Conservation (phyloP, 1,140 invertebrate genomes). For the Neodiprion virginianus region DNA sequence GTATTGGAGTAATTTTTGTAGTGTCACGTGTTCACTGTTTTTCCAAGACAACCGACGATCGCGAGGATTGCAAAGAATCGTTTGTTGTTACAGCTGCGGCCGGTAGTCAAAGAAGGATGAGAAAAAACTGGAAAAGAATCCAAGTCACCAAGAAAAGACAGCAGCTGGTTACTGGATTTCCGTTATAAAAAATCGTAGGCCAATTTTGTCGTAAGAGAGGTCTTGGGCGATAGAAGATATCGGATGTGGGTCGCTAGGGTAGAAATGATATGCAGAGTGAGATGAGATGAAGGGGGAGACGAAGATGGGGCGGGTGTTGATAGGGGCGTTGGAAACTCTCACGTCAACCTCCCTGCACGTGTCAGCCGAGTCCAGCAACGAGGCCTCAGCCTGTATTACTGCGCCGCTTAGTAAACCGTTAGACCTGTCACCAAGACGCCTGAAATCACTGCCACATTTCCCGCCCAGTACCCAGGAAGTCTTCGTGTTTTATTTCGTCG, state of each 20-base stretch:
- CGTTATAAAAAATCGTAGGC: not conserved
- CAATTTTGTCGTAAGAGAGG: not conserved
- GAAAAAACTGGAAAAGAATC: too few species aligned
- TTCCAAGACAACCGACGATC: too few species aligned
- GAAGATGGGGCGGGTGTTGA: constrained; percentile 8
- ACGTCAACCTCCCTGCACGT: not conserved
- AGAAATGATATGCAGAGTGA: constrained; percentile 11
- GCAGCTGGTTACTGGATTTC: not conserved
- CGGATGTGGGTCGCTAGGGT: not conserved
- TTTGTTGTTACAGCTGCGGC: too few species aligned
- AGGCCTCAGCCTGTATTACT: not conserved
- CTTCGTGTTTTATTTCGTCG: not conserved
- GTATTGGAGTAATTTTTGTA: too few species aligned
- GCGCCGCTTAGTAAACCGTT: not conserved
- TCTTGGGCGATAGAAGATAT: not conserved
- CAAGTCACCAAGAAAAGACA: too few species aligned
- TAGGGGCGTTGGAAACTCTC: not conserved
- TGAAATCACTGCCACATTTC: not conserved
- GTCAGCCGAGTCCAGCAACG: constrained; percentile 1
- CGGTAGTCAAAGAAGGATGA: too few species aligned
- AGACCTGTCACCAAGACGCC: not conserved
- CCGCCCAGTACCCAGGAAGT: not conserved
- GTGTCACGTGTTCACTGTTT: too few species aligned
- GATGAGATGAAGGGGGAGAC: constrained; percentile 11
- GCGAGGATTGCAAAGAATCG: too few species aligned